These are phyloP conservation scores for Cerastis leucographa DNA, from an alignment of 2,888 invertebrate genomes.

Conservation along the genomic window DNA sequence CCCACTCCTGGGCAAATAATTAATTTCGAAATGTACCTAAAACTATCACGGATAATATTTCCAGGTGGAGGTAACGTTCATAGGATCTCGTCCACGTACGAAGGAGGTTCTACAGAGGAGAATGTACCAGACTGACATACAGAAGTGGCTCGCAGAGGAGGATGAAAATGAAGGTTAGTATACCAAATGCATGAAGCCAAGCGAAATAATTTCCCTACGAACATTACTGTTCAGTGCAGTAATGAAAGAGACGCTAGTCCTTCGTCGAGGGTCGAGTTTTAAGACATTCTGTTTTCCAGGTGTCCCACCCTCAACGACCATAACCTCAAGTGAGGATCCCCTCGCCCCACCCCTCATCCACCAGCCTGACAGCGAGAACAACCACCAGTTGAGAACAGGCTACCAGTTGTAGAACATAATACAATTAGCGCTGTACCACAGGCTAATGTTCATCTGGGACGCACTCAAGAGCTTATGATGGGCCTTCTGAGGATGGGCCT, in stretches of 20 bases:
- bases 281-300: conserved; percentile 69
- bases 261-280: neutral
- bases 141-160: conserved; percentile 93
- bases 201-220: neutral
- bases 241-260: neutral
- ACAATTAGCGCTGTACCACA: conserved; percentile 73
- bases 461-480: conserved; percentile 73
- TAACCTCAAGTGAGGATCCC: conserved; percentile 85
- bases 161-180: conserved; percentile 89
- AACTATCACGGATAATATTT: conserved; percentile 17
- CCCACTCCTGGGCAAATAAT: no score
- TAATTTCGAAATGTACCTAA: neutral
- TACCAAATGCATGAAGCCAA: neutral
- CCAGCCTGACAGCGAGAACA: conserved; percentile 76
- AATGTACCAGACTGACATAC: conserved; percentile 94
- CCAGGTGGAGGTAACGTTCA: conserved; percentile 91
- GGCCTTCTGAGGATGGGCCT: conserved; percentile 66
- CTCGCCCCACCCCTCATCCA: conserved; percentile 84
- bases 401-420: conserved; percentile 85
- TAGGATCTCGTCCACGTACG: conserved; percentile 94
- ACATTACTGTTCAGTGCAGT: neutral
- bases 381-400: conserved; percentile 76
- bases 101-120: conserved; percentile 94
- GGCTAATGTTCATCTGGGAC: conserved; percentile 71
- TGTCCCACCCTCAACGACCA: conserved; percentile 83